Base-by-base conservation (phyloP, 2,888 invertebrate genomes). In the Ligdia adustata region DNA sequence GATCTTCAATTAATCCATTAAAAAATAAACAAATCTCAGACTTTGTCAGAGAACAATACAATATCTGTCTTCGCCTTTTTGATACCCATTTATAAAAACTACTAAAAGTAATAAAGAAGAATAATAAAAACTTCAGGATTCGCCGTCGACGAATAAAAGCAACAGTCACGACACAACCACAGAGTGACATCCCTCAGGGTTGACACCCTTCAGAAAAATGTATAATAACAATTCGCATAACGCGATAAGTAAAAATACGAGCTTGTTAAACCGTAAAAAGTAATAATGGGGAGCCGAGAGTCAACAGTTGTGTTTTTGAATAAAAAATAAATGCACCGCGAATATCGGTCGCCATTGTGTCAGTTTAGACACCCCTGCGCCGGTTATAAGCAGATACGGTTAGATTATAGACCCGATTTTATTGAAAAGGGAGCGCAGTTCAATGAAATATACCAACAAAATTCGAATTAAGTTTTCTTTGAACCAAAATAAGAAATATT, bases 261-360 rank as follows among this genome's bases (percentile, higher is more conserved):
- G 87, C 82, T 86, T 86, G 89, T 89, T 89, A 89, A 88, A 87
- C 84, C 88, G 89, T 89, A 87, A 90, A 89, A 87, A 83, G 86
- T 84, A 85, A 87, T 88, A 88, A 83, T 85, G 70, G 86, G 85
- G 82, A 71, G 75, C 65, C 62, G 68, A 80, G 79, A 89, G 88
- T 89, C 90, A 89, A 90, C 90, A 90, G 80, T 75, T 72, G 75
- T 74, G 70, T 66, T 29, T 47, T 47, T 66, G 70, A 71, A 52
- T 64, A 63, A 55, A 69, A 71, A 75, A 76, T 37, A 81, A 78
- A 83, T 83, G 76, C 80, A 79, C 79, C 55, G 78, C 74, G 68
- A 67, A 68, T 69, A 69, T 45, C 24, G 42, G 48, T 46, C 15
- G 47, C 11, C 20, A 37, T 43, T 43, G 42, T 49, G 38, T 18